Evolutionary conservation across 2,113 vertebrate genomes (phyloP), one percentile per base, ranked within the genome.

Genomic region (Piaya cayana): DNA sequence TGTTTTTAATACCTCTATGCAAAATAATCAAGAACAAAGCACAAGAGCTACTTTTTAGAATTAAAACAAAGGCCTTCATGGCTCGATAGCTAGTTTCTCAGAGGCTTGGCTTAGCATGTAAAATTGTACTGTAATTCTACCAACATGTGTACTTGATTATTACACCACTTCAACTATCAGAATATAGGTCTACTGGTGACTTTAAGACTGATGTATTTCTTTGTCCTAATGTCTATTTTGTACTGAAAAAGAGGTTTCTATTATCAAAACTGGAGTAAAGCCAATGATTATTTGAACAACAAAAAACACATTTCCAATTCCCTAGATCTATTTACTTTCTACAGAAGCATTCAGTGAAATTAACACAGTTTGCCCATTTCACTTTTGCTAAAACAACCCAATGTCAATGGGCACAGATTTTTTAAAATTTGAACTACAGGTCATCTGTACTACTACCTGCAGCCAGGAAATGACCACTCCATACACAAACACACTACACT

Each of bases 91-190:
- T 58, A 11, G 15, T 30, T 93, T 79, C 62, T 67, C 36, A 55
- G 34, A 50, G 14, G 25, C 22, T 65, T 15, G 14, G 25, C 22
- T 65, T 15, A 30, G n/a, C 23, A 74, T 0, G 0, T 58, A 45
- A 53, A 86, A 92, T 27, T 49, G 2, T 56, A 43, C 2, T 29
- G 19, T 32, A 83, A 60, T 60, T 83, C 26, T 47, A 68, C 27
- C 25, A 74, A 45, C 7, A 36, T 36, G 47, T 47, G 6, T 68
- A 47, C 34, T 56, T 79, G 15, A 82, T 68, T 71, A 78, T 16
- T 15, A 34, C 30, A 78, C 1, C 6, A 67, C 50, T 22, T 83
- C 6, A 42, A 12, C 26, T 60, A 85, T 43, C 36, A 63, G 70
- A 91, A 71, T 3, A 59, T 19, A 47, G 21, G 29, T 47, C 60